Base-by-base conservation (phyloP, 1,140 invertebrate genomes). In the Geopemphigus sp. region DNA sequence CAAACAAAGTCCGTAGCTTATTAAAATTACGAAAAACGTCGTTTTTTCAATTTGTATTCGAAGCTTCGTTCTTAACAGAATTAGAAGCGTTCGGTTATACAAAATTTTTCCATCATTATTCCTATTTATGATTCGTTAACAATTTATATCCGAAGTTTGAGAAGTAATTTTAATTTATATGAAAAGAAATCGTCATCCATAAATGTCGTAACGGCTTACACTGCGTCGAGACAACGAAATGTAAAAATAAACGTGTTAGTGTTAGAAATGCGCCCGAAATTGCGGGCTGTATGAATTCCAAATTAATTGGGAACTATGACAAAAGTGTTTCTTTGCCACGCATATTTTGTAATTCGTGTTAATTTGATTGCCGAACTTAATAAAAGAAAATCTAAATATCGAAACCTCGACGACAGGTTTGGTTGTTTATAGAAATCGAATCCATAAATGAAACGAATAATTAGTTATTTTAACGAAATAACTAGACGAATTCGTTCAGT, bases 331-430 rank as follows among this genome's bases (percentile, higher is more conserved):
- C 26, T 63, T 4, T 59, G 10, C n/a, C n/a, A 63, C 32, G 59
- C 32, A 26, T 15, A 63, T 63, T 63, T 32, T 63, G 24, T 63
- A 63, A 63, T 63, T 63, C 32, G 26, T 63, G 59, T 29, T 63
- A 63, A 63, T 63, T 63, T 63, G 26, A 63, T 63, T 24, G 32
- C 26, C 26, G 26, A 63, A 1, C 26, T 63, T 29, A 63, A 63
- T 63, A 63, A 63, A 63, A 63, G 59, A 63, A 63, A 63, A 63
- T 32, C 59, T 14, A 63, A 63, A 63, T 63, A 63, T 63, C 59
- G 32, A 63, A 14, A 63, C 29, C 59, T 63, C 14, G 26, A 32
- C 32, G 59, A 63, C 26, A 29, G 6, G 2, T 63, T 63, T 63
- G 59, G 59, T 29, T 29, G 6, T 26, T 63, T 63, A 29, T 63